A percentile compares a stretch with the other conserved stretches of the same genome.
Conservation (phyloP, 1,140 invertebrate genomes). For the Bombus fervidus region DNA sequence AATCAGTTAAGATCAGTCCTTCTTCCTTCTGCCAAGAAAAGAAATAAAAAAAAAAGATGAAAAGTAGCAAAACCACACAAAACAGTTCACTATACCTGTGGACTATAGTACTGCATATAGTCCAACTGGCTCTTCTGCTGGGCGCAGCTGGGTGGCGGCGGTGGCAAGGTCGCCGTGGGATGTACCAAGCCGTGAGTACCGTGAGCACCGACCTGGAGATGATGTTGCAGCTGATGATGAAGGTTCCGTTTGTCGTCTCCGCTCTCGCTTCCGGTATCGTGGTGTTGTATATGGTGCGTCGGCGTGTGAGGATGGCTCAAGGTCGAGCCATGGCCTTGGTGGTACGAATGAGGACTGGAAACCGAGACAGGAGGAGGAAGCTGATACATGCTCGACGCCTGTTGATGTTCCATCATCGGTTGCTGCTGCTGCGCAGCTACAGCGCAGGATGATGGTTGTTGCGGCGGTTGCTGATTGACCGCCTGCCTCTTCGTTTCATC, state of each 20-base stretch:
- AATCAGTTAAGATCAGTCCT: too few relatives aligned
- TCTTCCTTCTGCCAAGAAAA: background rate
- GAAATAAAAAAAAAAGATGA: background rate
- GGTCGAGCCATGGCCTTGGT: slow-evolving; percentile 75
- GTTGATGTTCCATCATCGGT: slow-evolving; percentile 76
- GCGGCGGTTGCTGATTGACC: slow-evolving; percentile 63
- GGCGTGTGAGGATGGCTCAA: slow-evolving; percentile 76
- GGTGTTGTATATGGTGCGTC: slow-evolving; percentile 80
- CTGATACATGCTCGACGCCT: slow-evolving; percentile 82
- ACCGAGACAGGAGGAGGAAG: slow-evolving; percentile 80
- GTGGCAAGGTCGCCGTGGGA: slow-evolving; percentile 78
- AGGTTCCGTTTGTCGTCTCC: slow-evolving; percentile 81
- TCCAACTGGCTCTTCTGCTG: slow-evolving; percentile 81
- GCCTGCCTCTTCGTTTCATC: slow-evolving; percentile 77
- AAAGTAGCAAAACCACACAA: background rate
- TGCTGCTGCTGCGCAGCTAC: slow-evolving; percentile 75
- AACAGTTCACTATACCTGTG: slow-evolving; percentile 73
- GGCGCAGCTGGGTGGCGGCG: slow-evolving; percentile 78
- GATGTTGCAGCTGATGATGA: slow-evolving; percentile 80
- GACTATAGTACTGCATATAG: slow-evolving; percentile 81
- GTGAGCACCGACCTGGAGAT: slow-evolving; percentile 76
- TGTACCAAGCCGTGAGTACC: slow-evolving; percentile 77
- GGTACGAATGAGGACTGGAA: slow-evolving; percentile 80
- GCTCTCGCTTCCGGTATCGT: slow-evolving; percentile 80
- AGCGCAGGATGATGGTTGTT: slow-evolving; percentile 71